A percentile compares a stretch with the other conserved stretches of the same genome.
Conservation (phyloP, 2,888 invertebrate genomes). For the Archaeoteleia sp. region DNA sequence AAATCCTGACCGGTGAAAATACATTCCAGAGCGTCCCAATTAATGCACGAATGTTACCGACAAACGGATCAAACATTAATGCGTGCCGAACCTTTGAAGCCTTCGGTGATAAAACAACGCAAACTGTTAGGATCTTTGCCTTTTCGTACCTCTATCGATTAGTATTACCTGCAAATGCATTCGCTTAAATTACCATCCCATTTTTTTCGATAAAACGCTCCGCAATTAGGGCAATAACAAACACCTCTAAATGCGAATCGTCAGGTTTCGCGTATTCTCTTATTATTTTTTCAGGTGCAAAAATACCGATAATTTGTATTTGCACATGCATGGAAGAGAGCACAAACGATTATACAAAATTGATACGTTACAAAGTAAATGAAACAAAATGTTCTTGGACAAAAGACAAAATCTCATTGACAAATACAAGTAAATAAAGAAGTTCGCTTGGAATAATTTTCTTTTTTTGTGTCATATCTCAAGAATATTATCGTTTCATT, state of each 20-base stretch:
- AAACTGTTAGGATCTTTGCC: slow-evolving; percentile 5
- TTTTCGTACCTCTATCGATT: slow-evolving; percentile 26
- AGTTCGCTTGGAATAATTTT: no score
- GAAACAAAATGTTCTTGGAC: not conserved
- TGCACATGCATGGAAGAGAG: slow-evolving; percentile 54
- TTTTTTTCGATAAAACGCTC: slow-evolving; percentile 6
- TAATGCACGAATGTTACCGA: slow-evolving; percentile 18
- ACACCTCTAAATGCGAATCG: slow-evolving; percentile 7
- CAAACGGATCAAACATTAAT: slow-evolving; percentile 17
- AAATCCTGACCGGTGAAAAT: slow-evolving; percentile 29
- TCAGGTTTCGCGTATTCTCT: slow-evolving; percentile 19
- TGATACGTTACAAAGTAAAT: not conserved
- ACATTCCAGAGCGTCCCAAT: slow-evolving; percentile 29
- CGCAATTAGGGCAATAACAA: slow-evolving; percentile 3
- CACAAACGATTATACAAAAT: slow-evolving; percentile 12
- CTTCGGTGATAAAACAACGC: slow-evolving; percentile 18
- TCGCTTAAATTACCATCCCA: slow-evolving; percentile 24
- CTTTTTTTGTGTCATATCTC: slow-evolving; percentile 13
- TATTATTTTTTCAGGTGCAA: slow-evolving; percentile 44
- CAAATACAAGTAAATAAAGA: no score
- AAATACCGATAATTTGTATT: slow-evolving; percentile 49
- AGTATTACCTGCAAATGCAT: slow-evolving; percentile 42
- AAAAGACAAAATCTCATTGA: no score
- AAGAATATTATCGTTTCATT: no score
- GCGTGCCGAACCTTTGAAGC: slow-evolving; percentile 15